These are phyloP conservation scores for Spodoptera littoralis DNA, from an alignment of 2,888 invertebrate species.

Conservation along the genomic window DNA sequence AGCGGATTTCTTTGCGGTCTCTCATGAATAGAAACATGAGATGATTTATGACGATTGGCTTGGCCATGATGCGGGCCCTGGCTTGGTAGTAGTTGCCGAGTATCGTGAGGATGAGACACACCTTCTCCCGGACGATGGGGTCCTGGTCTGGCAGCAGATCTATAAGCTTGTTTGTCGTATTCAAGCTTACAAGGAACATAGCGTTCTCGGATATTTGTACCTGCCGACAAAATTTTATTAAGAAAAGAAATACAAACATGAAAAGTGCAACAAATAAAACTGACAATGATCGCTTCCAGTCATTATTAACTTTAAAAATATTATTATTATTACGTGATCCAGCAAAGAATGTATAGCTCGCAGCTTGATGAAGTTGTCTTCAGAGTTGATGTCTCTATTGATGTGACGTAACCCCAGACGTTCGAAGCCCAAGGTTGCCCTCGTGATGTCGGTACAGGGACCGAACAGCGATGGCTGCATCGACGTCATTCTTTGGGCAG, in stretches of 20 bases:
- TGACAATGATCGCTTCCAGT: no score
- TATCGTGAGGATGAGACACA: constrained; percentile 74
- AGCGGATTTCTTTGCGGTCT: constrained; percentile 80
- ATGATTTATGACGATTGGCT: constrained; percentile 69
- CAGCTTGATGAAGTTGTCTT: constrained; percentile 71
- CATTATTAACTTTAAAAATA: constrained; percentile 48
- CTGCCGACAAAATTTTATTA: constrained; percentile 55
- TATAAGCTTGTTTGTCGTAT: constrained; percentile 75
- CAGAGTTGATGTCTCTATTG: constrained; percentile 74
- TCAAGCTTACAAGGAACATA: constrained; percentile 74
- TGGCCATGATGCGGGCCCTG: constrained; percentile 70
- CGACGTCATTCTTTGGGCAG: constrained; percentile 75
- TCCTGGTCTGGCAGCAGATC: constrained; percentile 73
- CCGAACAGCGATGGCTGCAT: constrained; percentile 83
- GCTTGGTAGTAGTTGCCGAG: constrained; percentile 77
- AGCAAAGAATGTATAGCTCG: constrained; percentile 80
- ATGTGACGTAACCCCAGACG: constrained; percentile 75
- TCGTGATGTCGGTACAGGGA: constrained; percentile 78
- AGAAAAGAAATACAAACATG: background rate
- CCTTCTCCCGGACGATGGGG: constrained; percentile 78
- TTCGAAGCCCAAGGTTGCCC: constrained; percentile 77
- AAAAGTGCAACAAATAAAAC: no score
- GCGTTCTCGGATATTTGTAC: constrained; percentile 83
- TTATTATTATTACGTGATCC: constrained; percentile 71
- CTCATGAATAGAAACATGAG: constrained; percentile 74